Conservation (phyloP, 2,888 invertebrate genomes). For the Mythimna albipuncta region DNA sequence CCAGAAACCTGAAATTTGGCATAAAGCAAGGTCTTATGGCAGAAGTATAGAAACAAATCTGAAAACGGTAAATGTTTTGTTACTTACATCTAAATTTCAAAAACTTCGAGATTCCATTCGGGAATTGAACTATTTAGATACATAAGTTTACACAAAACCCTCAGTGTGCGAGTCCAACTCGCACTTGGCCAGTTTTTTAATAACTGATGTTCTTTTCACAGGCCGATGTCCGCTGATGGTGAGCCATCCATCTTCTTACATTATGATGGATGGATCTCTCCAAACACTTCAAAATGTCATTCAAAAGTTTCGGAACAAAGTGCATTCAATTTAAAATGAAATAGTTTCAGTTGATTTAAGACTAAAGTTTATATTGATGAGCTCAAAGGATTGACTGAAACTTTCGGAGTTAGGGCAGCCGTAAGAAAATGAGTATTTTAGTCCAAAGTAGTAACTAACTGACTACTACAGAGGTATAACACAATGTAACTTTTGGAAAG, state of each 20-base stretch:
- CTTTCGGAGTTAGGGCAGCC: slow-evolving; percentile 7
- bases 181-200: background rate
- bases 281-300: slow-evolving; percentile 18
- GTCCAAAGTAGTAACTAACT: background rate
- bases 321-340: slow-evolving; percentile 21
- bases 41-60: too few relatives aligned
- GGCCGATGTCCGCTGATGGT: slow-evolving; percentile 10
- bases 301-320: slow-evolving; percentile 26
- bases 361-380: slow-evolving; percentile 25
- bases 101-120: too few relatives aligned
- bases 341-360: slow-evolving; percentile 29
- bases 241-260: slow-evolving; percentile 13
- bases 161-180: too few relatives aligned
- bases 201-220: slow-evolving; percentile 1
- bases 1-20: too few relatives aligned
- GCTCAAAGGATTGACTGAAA: slow-evolving; percentile 19
- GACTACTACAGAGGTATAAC: background rate
- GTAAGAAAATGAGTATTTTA: background rate
- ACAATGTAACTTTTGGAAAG: background rate
- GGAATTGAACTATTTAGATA: too few relatives aligned
- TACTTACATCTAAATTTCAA: too few relatives aligned
- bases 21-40: too few relatives aligned
- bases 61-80: too few relatives aligned
- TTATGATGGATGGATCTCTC: slow-evolving; percentile 23
- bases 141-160: too few relatives aligned